Evolutionary conservation across 2,113 vertebrate species (phyloP), one percentile per base, ranked within the genome.

Genomic region (Brienomyrus longianalis): DNA sequence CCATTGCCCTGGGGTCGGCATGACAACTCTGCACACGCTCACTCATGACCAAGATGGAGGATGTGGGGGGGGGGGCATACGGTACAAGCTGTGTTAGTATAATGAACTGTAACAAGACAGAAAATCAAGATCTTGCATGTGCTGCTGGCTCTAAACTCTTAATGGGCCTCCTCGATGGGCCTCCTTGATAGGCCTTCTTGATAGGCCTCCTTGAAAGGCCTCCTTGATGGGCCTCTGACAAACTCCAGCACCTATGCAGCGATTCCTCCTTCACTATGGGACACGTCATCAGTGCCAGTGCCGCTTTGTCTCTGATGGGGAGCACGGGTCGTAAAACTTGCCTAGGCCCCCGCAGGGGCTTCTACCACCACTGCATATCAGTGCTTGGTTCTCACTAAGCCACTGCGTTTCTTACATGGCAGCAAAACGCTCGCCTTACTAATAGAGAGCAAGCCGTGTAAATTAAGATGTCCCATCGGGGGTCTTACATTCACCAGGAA

Each of bases 21-120:
- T 77, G 31, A 39, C 10, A 35, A 17, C 35, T 15, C 83, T 50
- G 85, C 39, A 83, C 83, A 90, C 88, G 90, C 91, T 92, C 90
- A 92, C 91, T 88, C 89, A 88, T 80, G 48, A 39, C 17, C 80
- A 83, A 83, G 43, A 83, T 83, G 80, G 35, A 21, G 80, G 77
- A 5, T 50, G 84, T 39, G 39, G 39, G 2, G 88, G 89, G 88
- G 86, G 93, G 89, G 91, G 90, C 62, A 62, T 88, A 91, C 70
- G 43, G 85, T 59, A 90, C 88, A 92, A 89, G 89, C 88, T 83
- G 90, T 90, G 89, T 89, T 92, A 91, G 92, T 92, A 85, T 66
- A 88, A 91, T 70, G 88, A 88, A 88, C 89, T 86, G 87, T 90
- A 89, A 88, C 89, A 56, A 27, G 83, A 88, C 77, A 23, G 13